Conservation (phyloP, 2,888 invertebrate species). For the Andricus quercusramuli region DNA sequence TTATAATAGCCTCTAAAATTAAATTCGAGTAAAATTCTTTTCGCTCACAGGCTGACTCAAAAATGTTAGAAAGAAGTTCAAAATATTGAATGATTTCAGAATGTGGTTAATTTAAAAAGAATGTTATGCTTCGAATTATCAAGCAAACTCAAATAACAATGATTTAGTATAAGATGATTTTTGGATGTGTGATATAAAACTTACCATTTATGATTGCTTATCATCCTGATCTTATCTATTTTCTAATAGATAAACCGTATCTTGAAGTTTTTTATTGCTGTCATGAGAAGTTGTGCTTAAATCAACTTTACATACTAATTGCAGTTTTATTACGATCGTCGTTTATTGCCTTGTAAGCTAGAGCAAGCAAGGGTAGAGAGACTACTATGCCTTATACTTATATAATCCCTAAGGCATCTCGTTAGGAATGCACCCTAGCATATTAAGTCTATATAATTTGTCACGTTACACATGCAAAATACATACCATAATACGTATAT, state of each 20-base stretch:
- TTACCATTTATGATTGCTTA: background rate
- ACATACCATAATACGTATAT: too few relatives aligned
- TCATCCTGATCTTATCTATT: background rate
- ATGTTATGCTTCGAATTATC: too few relatives aligned
- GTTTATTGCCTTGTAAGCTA: background rate
- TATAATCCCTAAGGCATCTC: background rate
- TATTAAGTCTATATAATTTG: too few relatives aligned
- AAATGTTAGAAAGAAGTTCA: too few relatives aligned
- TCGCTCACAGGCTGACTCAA: too few relatives aligned
- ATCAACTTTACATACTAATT: background rate
- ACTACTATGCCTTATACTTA: background rate
- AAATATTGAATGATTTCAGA: too few relatives aligned
- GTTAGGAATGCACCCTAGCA: background rate
- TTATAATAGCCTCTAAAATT: slow-evolving; percentile 48
- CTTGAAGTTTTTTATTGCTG: background rate
- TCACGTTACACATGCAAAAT: too few relatives aligned
- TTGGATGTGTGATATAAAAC: too few relatives aligned
- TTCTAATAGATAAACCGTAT: background rate
- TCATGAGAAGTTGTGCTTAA: background rate
- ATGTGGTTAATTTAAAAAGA: too few relatives aligned
- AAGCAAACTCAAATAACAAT: too few relatives aligned
- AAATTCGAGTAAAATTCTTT: slow-evolving; percentile 2
- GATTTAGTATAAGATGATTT: too few relatives aligned
- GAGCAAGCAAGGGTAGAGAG: background rate
- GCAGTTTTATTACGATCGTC: background rate